These are phyloP conservation scores for Craterocephalus amniculus DNA, from an alignment of 2,797 vertebrate genomes.

Conservation along the genomic window DNA sequence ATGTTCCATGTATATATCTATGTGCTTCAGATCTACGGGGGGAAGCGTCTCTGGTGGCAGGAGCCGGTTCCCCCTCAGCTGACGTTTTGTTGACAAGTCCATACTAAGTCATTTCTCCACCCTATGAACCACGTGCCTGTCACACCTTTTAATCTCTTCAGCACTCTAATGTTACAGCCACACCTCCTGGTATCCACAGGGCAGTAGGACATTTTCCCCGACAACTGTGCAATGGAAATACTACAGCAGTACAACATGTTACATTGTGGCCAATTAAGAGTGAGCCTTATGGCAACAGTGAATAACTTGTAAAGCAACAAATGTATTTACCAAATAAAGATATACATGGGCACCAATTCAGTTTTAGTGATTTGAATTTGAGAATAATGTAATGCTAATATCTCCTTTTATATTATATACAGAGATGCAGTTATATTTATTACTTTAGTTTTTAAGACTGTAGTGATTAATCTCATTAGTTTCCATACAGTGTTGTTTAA, in stretches of 20 bases:
- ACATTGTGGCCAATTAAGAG: slow-evolving; percentile 14
- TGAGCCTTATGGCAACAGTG: neutral
- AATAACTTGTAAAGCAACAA: neutral
- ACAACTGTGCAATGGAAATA: slow-evolving; percentile 67
- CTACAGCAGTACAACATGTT: slow-evolving; percentile 15
- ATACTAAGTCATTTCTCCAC: slow-evolving; percentile 65
- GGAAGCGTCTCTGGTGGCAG: slow-evolving; percentile 20
- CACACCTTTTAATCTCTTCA: slow-evolving; percentile 47
- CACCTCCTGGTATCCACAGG: slow-evolving; percentile 13
- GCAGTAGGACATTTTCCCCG: slow-evolving; percentile 33
- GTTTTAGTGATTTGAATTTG: no score
- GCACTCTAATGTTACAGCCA: slow-evolving; percentile 53
- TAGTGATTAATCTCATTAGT: no score
- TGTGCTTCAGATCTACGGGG: slow-evolving; percentile 46
- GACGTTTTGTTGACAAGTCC: slow-evolving; percentile 78
- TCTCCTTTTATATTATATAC: no score
- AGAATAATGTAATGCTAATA: no score
- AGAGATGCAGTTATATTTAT: no score
- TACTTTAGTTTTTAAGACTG: no score
- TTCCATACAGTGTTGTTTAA: no score
- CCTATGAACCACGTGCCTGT: slow-evolving; percentile 72
- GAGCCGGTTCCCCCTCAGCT: slow-evolving; percentile 34
- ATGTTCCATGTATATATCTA: slow-evolving; percentile 35
- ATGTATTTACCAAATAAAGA: neutral
- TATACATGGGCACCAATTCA: neutral